These are phyloP conservation scores for Pseudonaja textilis DNA, from an alignment of 2,113 vertebrate genomes.

Conservation along the genomic window DNA sequence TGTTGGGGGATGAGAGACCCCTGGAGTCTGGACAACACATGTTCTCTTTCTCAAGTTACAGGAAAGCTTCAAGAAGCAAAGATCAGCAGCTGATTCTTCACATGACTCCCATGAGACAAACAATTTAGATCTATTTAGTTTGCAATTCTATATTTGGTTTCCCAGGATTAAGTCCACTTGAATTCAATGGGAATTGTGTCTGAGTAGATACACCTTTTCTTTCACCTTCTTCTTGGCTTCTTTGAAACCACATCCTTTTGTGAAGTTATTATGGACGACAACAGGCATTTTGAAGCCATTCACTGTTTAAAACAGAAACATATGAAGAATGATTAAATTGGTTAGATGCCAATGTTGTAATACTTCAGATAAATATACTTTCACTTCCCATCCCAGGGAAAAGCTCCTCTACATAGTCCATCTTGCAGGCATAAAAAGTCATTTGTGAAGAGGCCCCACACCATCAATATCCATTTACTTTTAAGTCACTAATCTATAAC, in stretches of 20 bases:
- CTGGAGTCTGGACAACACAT: conserved; percentile 60
- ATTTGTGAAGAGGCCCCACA: not conserved
- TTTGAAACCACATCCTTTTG: conserved; percentile 1
- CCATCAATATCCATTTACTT: not conserved
- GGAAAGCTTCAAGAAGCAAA: conserved; percentile 46
- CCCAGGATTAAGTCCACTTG: not conserved
- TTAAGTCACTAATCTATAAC: not conserved
- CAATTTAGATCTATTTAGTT: conserved; percentile 18
- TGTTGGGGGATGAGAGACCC: conserved; percentile 38
- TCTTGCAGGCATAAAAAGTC: not conserved
- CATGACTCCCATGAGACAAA: not conserved
- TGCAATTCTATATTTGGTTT: not conserved
- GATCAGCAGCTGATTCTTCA: conserved; percentile 30
- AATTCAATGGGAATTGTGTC: not conserved
- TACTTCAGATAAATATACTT: not conserved
- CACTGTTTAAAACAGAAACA: not conserved
- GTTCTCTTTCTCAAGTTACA: conserved; percentile 56
- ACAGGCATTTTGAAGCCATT: not conserved
- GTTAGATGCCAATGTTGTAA: not conserved
- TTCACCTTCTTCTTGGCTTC: not conserved
- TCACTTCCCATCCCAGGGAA: not conserved
- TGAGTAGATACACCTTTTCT: not conserved
- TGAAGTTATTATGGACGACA: not conserved
- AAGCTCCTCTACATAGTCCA: not conserved
- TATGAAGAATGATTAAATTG: not conserved